Percentiles rank a stretch among this genome's conserved stretches.
Conservation (phyloP, 2,888 invertebrate genomes). For the Liposcelis brunnea region DNA sequence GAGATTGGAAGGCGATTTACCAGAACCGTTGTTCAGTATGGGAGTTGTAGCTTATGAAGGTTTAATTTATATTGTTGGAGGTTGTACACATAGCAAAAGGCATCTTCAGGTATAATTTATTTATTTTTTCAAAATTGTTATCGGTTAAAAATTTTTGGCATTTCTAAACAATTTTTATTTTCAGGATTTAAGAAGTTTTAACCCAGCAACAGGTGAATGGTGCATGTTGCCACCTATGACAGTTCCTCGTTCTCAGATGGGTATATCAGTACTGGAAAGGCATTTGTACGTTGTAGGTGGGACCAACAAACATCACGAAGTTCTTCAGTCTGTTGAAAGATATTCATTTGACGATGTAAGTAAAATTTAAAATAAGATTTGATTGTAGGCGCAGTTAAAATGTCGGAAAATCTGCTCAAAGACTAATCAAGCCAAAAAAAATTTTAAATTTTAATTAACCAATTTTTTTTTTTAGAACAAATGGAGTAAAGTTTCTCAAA, state of each 20-base stretch:
- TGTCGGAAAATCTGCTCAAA: not conserved
- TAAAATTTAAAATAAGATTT: constrained; percentile 1
- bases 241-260: constrained; percentile 72
- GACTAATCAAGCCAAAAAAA: not conserved
- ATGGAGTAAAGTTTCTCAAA: constrained; percentile 60
- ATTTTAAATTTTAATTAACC: not conserved
- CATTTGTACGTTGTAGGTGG: constrained; percentile 80
- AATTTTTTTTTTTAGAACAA: constrained; percentile 33
- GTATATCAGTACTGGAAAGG: constrained; percentile 68
- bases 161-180: constrained; percentile 29
- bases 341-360: constrained; percentile 62
- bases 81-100: constrained; percentile 63
- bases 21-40: constrained; percentile 79
- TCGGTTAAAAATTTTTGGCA: no score
- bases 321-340: constrained; percentile 65
- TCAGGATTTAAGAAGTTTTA: constrained; percentile 61
- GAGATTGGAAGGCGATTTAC: constrained; percentile 59
- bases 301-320: constrained; percentile 61
- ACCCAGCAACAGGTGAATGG: constrained; percentile 70
- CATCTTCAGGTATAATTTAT: constrained; percentile 30
- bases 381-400: not conserved
- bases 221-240: constrained; percentile 56
- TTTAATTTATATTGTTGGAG: constrained; percentile 79
- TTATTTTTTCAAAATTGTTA: no score
- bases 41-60: constrained; percentile 72